These are phyloP conservation scores for Danio tinwini DNA, from an alignment of 2,797 vertebrate genomes.

Conservation along the genomic window DNA sequence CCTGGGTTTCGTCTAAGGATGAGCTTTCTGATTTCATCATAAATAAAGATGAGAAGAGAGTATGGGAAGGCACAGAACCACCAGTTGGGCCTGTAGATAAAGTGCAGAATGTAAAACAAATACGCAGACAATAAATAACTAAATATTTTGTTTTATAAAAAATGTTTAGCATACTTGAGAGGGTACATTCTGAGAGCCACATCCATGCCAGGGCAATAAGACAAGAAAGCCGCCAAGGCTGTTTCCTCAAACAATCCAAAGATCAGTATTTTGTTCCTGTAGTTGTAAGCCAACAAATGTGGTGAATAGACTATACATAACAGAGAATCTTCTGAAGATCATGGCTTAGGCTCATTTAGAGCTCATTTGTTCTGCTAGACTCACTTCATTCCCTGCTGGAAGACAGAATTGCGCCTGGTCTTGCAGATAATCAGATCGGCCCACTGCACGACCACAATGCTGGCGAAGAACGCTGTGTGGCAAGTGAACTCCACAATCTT, in stretches of 20 bases:
- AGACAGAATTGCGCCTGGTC: constrained; percentile 87
- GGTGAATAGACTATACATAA: background rate
- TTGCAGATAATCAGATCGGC: constrained; percentile 89
- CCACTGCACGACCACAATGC: constrained; percentile 90
- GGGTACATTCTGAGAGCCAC: constrained; percentile 88
- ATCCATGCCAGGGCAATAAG: constrained; percentile 88
- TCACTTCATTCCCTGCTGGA: constrained; percentile 92
- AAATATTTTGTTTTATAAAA: constrained; percentile 20
- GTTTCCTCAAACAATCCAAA: constrained; percentile 90
- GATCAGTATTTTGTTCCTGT: constrained; percentile 88
- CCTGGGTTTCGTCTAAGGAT: constrained; percentile 87
- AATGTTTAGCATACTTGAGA: constrained; percentile 68
- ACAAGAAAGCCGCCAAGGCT: constrained; percentile 85
- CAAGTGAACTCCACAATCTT: constrained; percentile 90
- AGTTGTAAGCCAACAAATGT: background rate
- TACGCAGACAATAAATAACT: constrained; percentile 1
- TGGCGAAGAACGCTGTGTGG: constrained; percentile 88
- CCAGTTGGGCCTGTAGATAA: constrained; percentile 78
- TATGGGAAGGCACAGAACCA: constrained; percentile 92
- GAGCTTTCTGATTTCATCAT: constrained; percentile 87
- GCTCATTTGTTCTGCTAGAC: constrained; percentile 45
- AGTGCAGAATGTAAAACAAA: background rate
- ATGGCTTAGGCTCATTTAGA: background rate
- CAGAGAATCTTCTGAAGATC: background rate
- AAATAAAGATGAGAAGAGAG: constrained; percentile 87